phyloP scores from a whole-genome alignment of 2,797 vertebrate species.

The Muscicapa striata region DNA sequence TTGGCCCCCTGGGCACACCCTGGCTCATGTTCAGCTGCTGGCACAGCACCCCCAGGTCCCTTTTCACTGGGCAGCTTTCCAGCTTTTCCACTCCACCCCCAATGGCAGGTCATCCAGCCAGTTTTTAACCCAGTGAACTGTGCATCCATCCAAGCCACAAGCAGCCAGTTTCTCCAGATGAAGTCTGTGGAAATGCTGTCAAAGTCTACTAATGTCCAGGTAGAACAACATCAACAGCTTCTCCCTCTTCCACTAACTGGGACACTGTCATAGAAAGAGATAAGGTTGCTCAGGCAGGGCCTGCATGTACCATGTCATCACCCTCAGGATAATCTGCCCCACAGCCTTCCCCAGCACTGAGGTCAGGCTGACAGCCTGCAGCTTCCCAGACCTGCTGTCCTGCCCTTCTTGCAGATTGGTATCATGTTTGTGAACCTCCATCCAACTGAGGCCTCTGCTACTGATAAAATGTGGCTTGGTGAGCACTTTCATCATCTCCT shows the following conservation, averaged over 20 bases:
- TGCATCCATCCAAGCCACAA: neutral
- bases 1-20: too few relatives aligned
- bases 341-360: neutral
- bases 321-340: neutral
- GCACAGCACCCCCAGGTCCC: too few relatives aligned
- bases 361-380: neutral
- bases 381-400: neutral
- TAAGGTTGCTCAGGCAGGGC: too few relatives aligned
- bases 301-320: neutral
- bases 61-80: neutral
- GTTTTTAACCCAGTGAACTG: neutral
- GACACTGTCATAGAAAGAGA: neutral
- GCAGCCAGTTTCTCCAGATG: rapidly evolving
- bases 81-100: neutral
- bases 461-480: neutral
- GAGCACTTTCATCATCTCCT: neutral
- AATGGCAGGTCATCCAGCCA: neutral
- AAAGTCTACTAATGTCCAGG: neutral
- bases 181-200: neutral
- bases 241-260: too few relatives aligned
- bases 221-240: neutral
- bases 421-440: neutral
- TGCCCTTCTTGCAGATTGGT: neutral
- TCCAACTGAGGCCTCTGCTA: neutral
- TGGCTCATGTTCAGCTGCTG: too few relatives aligned